A percentile compares a stretch with the other conserved stretches of the same genome.
Evolutionary conservation across 2,888 invertebrate species (phyloP).

Genomic region (Synanthedon andrenaeformis): DNA sequence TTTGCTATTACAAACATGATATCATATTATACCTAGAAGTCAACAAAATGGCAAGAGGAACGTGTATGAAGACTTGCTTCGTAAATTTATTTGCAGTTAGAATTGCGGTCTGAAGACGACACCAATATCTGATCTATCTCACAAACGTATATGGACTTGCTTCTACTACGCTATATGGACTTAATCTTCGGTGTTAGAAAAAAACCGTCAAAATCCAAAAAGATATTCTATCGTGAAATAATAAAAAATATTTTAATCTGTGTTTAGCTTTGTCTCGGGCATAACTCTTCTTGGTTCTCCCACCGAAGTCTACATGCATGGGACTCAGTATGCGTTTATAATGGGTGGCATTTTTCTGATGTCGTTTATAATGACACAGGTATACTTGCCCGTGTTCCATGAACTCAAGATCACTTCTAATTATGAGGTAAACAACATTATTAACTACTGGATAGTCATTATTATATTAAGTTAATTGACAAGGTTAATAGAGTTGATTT

Average conservation of each 20-base stretch:
- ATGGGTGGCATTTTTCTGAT: constrained; percentile 73
- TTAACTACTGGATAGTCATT: constrained; percentile 2
- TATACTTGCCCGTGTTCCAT: constrained; percentile 82
- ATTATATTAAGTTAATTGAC: background rate
- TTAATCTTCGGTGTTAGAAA: too few relatives aligned
- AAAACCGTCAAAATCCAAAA: too few relatives aligned
- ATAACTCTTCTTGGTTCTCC: constrained; percentile 83
- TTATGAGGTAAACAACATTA: constrained; percentile 73
- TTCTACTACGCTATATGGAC: too few relatives aligned
- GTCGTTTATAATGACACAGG: constrained; percentile 74
- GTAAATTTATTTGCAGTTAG: too few relatives aligned
- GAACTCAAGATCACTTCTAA: constrained; percentile 80
- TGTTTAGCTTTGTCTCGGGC: constrained; percentile 77
- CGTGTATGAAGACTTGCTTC: too few relatives aligned
- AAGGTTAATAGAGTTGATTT: background rate
- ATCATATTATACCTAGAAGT: too few relatives aligned
- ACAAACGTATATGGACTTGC: too few relatives aligned
- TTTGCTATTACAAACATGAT: too few relatives aligned
- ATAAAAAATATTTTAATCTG: background rate
- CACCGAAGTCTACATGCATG: constrained; percentile 85
- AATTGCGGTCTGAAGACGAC: too few relatives aligned
- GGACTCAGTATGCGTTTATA: constrained; percentile 80
- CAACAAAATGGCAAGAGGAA: too few relatives aligned
- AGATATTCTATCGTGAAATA: background rate
- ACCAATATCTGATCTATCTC: too few relatives aligned